Evolutionary conservation across 37 sponge, comb jelly and placozoan genomes (phyloP).

Genomic region (Sycon ciliatum): DNA sequence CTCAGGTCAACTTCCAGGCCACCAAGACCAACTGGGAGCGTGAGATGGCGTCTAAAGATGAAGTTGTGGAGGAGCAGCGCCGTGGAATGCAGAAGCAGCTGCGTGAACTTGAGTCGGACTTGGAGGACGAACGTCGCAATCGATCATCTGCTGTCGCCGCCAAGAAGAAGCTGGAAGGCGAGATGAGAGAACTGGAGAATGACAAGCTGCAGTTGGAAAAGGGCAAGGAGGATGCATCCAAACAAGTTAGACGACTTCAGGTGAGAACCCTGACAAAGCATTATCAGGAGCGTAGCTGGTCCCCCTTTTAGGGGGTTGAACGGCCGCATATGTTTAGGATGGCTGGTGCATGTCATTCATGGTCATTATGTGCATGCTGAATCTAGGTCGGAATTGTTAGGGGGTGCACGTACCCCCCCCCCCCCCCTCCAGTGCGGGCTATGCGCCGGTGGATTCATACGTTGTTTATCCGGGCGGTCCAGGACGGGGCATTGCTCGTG

Average conservation of each 20-base stretch:
- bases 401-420: too few species aligned
- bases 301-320: too few species aligned
- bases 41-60: constrained; percentile 76
- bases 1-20: constrained; percentile 78
- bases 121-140: constrained; percentile 87
- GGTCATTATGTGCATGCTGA: too few species aligned
- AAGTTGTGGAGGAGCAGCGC: constrained; percentile 70
- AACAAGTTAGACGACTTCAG: constrained; percentile 37
- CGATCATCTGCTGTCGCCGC: constrained; percentile 47
- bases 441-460: too few species aligned
- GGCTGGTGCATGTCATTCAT: too few species aligned
- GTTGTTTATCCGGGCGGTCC: too few species aligned
- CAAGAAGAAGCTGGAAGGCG: constrained; percentile 79
- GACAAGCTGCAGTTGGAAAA: constrained; percentile 63
- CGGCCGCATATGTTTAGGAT: too few species aligned
- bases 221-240: constrained; percentile 68
- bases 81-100: constrained; percentile 68
- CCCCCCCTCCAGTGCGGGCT: too few species aligned
- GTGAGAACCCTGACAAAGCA: too few species aligned
- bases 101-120: constrained; percentile 79
- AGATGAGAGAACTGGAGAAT: constrained; percentile 61
- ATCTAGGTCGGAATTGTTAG: too few species aligned
- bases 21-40: constrained; percentile 82
- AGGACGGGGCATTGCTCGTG: too few species aligned
- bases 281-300: too few species aligned